These are phyloP conservation scores for Pachyseris speciosa DNA, from an alignment of 64 coral and sea anemone species.

Conservation along the genomic window DNA sequence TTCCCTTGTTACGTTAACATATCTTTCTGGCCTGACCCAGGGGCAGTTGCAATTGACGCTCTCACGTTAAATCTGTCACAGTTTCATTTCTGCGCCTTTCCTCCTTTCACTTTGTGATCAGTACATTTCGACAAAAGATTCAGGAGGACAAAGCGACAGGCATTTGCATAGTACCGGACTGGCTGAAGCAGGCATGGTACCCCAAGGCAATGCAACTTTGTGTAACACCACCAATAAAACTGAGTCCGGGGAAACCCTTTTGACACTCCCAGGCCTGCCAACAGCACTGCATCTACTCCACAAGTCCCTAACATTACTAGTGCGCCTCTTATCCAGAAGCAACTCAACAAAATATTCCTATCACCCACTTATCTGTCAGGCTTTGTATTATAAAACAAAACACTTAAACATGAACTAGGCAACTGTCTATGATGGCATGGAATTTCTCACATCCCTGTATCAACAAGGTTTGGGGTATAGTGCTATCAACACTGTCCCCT, in stretches of 20 bases:
- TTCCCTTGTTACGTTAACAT: too few species aligned
- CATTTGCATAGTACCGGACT: constrained; percentile 13
- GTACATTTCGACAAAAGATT: neutral
- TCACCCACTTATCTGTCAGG: neutral
- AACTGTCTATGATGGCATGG: too few species aligned
- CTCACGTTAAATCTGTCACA: neutral
- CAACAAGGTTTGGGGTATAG: too few species aligned
- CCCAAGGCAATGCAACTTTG: constrained; percentile 12
- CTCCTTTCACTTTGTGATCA: neutral
- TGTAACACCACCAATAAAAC: neutral
- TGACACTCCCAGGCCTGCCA: neutral
- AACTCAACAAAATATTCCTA: neutral
- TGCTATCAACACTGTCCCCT: too few species aligned
- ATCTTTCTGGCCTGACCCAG: neutral
- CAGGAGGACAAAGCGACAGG: neutral
- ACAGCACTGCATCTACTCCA: neutral
- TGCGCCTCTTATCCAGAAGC: neutral
- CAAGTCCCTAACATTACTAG: neutral
- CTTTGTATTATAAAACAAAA: too few species aligned
- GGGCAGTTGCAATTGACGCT: neutral
- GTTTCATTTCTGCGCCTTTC: neutral
- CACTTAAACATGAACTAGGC: too few species aligned
- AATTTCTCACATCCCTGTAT: too few species aligned
- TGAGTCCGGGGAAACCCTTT: neutral
- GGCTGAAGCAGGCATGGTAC: neutral